Percentiles rank a stretch among this genome's conserved stretches.
phyloP scores from a whole-genome alignment of 2,797 vertebrate species.

The Tauraco hartlaubi region DNA sequence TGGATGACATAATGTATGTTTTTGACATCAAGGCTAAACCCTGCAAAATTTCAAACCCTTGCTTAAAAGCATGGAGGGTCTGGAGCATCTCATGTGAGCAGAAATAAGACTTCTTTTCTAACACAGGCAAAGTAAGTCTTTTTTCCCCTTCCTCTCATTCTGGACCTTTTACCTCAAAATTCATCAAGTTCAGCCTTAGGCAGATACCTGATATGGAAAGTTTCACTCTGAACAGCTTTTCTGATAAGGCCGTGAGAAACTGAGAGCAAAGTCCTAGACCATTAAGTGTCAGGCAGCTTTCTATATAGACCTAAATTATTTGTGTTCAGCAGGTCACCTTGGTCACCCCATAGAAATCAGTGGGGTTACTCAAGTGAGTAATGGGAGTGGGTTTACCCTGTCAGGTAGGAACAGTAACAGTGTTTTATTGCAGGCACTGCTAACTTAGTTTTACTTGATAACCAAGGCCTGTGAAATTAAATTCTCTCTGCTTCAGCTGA shows the following conservation, averaged over 20 bases:
- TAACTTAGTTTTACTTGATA: slow-evolving; percentile 25
- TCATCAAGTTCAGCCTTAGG: slow-evolving; percentile 13
- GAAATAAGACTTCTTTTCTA: slow-evolving; percentile 12
- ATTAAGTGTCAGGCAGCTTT: neutral
- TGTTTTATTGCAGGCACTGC: neutral
- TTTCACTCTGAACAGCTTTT: slow-evolving; percentile 33
- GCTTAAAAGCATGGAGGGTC: neutral
- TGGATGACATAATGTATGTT: slow-evolving; percentile 10
- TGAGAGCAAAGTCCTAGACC: neutral
- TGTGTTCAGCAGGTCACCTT: slow-evolving; percentile 17
- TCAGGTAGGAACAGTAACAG: neutral
- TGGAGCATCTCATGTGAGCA: slow-evolving; percentile 18
- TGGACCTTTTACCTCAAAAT: slow-evolving; percentile 6
- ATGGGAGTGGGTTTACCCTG: neutral
- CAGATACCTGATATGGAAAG: slow-evolving; percentile 13
- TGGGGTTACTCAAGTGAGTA: neutral
- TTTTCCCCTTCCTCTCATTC: neutral
- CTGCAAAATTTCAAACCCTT: slow-evolving; percentile 37
- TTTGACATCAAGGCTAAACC: neutral
- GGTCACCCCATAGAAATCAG: neutral
- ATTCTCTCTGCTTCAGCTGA: slow-evolving; percentile 14
- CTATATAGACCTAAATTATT: neutral
- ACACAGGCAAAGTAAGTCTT: neutral
- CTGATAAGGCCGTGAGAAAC: slow-evolving; percentile 27
- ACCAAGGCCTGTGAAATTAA: slow-evolving; percentile 56